Evolutionary conservation across 2,797 vertebrate species (phyloP).

Genomic region (Vultur gryphus): DNA sequence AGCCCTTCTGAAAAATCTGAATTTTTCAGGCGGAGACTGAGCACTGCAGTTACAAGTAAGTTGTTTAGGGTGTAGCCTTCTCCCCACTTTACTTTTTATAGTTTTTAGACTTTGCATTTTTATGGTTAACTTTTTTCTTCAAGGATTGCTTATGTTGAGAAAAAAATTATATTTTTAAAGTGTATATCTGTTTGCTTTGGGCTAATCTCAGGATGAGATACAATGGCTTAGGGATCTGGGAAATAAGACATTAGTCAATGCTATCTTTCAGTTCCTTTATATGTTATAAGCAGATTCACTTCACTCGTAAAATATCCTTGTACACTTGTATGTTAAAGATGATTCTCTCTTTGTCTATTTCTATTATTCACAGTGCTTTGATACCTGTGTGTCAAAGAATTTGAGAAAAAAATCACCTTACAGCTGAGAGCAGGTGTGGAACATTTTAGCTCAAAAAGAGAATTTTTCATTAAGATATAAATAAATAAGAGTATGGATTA

Average conservation of each 20-base stretch:
- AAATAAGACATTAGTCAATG: background rate
- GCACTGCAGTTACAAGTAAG: background rate
- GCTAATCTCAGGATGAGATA: background rate
- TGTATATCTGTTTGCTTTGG: background rate
- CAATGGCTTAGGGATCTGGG: background rate
- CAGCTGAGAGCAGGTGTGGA: background rate
- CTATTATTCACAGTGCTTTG: background rate
- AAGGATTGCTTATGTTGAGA: background rate
- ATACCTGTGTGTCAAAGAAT: background rate
- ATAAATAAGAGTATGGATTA: background rate
- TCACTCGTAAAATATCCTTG: background rate
- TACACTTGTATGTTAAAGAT: background rate
- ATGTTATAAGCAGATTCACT: background rate
- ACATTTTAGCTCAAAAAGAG: background rate
- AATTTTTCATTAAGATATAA: background rate
- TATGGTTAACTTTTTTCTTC: background rate
- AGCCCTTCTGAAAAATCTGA: background rate
- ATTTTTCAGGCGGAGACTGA: background rate
- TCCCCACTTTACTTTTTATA: background rate
- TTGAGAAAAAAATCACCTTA: background rate
- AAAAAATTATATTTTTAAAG: background rate
- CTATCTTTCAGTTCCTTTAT: conserved; percentile 4
- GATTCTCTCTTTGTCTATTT: background rate
- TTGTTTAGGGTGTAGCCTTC: background rate
- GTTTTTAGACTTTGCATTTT: background rate